phyloP scores from a whole-genome alignment of 1,140 invertebrate genomes.

The Cherax destructor region DNA sequence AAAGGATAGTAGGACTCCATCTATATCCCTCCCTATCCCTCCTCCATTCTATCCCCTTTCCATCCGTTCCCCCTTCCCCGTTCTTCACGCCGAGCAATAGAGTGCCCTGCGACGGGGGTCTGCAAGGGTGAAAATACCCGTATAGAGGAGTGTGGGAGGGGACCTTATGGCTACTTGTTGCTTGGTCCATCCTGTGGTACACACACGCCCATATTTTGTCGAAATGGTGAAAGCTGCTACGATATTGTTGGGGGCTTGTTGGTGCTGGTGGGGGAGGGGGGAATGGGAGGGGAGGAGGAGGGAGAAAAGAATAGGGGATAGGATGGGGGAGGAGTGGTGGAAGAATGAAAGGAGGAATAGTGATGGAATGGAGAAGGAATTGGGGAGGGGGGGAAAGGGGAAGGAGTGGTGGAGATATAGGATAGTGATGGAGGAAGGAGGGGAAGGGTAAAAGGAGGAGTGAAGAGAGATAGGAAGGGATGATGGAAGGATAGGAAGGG shows the following conservation, averaged over 20 bases:
- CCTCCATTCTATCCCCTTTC: background rate
- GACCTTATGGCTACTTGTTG: conserved; percentile 41
- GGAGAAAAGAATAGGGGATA: too few species aligned
- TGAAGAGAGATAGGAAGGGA: too few species aligned
- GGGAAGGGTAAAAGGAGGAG: too few species aligned
- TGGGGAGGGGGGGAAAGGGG: too few species aligned
- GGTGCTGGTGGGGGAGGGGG: background rate
- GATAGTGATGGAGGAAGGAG: too few species aligned
- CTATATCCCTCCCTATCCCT: background rate
- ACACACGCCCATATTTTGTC: conserved; percentile 33
- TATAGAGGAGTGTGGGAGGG: background rate
- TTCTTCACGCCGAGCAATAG: conserved; percentile 2
- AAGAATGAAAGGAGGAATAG: background rate
- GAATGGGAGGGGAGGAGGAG: background rate
- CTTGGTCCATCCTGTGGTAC: conserved; percentile 18
- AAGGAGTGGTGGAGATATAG: too few species aligned
- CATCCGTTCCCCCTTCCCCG: background rate
- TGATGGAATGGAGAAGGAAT: background rate
- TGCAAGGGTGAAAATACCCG: background rate
- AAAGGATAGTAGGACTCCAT: too few species aligned
- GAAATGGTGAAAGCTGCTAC: conserved; percentile 43
- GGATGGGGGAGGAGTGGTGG: too few species aligned
- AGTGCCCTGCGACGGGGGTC: background rate
- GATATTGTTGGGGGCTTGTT: conserved; percentile 29
- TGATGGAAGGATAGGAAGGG: too few species aligned